Percentiles rank a stretch among this genome's conserved stretches.
These are phyloP conservation scores for Uria lomvia DNA, from an alignment of 2,113 vertebrate genomes.

Conservation along the genomic window DNA sequence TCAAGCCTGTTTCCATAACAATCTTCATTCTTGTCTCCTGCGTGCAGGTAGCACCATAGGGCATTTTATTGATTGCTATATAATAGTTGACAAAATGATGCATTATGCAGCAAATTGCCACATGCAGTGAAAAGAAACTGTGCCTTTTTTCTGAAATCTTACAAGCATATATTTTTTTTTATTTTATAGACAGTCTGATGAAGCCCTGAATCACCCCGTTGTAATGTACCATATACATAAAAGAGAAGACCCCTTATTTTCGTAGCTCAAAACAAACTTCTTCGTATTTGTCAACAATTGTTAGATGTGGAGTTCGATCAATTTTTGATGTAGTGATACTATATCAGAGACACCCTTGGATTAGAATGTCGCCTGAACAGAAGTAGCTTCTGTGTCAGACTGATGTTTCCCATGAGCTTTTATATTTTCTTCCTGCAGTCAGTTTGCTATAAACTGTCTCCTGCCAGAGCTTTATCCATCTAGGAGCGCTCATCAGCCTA, in stretches of 20 bases:
- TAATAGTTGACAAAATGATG: constrained; percentile 53
- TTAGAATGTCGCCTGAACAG: constrained; percentile 14
- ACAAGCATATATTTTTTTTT: not conserved
- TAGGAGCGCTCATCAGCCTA: not conserved
- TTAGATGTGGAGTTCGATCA: not conserved
- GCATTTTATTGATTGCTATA: constrained; percentile 39
- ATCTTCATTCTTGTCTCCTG: not conserved
- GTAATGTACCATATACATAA: not conserved
- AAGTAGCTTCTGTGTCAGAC: not conserved
- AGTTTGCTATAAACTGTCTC: not conserved
- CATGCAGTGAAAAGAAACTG: not conserved
- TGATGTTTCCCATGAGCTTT: not conserved
- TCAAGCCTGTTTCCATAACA: constrained; percentile 24
- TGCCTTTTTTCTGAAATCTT: not conserved
- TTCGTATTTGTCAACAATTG: not conserved
- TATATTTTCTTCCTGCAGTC: not conserved
- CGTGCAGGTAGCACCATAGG: not conserved
- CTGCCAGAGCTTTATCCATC: not conserved
- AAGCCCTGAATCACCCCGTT: not conserved
- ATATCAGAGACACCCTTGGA: not conserved
- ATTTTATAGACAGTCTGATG: not conserved
- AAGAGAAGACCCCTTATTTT: not conserved
- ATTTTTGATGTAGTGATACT: not conserved
- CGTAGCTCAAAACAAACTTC: not conserved
- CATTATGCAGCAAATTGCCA: constrained; percentile 58